A percentile compares a stretch with the other conserved stretches of the same genome.
Evolutionary conservation across 2,797 vertebrate species (phyloP).

Genomic region (Sebastes trivittatus): DNA sequence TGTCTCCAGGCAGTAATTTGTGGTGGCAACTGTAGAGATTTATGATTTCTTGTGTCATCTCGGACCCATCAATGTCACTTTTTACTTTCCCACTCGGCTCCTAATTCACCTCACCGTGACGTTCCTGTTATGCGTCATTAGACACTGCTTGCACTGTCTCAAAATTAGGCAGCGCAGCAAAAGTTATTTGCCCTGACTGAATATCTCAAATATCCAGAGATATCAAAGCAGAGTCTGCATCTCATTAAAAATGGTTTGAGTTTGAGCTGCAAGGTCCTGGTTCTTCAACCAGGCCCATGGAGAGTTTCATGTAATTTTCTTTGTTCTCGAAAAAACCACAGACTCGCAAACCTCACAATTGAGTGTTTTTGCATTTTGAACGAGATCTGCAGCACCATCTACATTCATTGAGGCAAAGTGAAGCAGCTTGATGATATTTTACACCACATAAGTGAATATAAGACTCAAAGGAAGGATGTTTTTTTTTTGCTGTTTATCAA

Average conservation of each 20-base stretch:
- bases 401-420: not conserved
- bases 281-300: not conserved
- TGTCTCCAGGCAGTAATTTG: not conserved
- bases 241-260: not conserved
- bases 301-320: not conserved
- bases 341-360: not conserved
- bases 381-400: not conserved
- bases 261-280: not conserved
- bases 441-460: not conserved
- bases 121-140: not conserved
- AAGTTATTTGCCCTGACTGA: not conserved
- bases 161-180: not conserved
- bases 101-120: not conserved
- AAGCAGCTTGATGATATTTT: not conserved
- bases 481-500: not conserved
- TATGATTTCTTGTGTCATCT: conserved; percentile 2
- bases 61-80: not conserved
- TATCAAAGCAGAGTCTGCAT: not conserved
- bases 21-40: not conserved
- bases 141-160: not conserved
- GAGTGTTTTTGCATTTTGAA: not conserved
- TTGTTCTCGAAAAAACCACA: not conserved
- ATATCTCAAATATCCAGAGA: not conserved
- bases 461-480: not conserved
- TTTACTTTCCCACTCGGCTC: not conserved